Base-by-base conservation (phyloP, 1,140 invertebrate species). In the Euura saliciscinereae region DNA sequence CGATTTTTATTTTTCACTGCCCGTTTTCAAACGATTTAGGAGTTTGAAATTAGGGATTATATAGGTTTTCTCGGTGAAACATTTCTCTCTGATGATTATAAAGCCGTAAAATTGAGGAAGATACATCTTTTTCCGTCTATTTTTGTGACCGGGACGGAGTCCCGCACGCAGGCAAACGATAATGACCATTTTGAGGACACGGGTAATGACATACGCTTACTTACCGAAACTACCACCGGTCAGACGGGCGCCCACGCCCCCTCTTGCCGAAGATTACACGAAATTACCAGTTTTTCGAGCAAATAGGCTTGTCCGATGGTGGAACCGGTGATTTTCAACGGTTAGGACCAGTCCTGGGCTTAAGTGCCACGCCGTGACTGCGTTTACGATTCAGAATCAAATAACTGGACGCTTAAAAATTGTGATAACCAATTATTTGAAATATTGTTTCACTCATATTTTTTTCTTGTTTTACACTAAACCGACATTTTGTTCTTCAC, bases 131-230 rank as follows among this genome's bases (percentile, higher is more conserved):
- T 28, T 28, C 28, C 28, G 1, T 28, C 28, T 28, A 28, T 28
- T 28, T 28, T 28, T 28, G 28, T 28, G 28, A 28, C 28, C 28
- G 28, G 28, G 28, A 28, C 46, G 11, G 46, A 59, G 0, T 59
- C 51, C 51, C n/a, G 51, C 51, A n/a, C 8, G 2, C 6, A 6
- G 5, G 6, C 8, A 28, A 59, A 59, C 6, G 51, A n/a, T 59
- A 59, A 59, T 59, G 51, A 59, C 51, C 51, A 59, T 59, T 59
- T 59, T 59, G 51, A 59, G 51, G 51, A 59, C 51, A 59, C 51
- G 51, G 51, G 3, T 59, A 59, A 59, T 59, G 51, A 59, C 51
- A 59, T 59, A 59, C 51, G 51, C 51, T 59, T 59, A 59, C 51
- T 59, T 59, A 59, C 51, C 51, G 51, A 59, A 59, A 8, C 13